These are phyloP conservation scores for Teleogryllus occipitalis DNA, from an alignment of 1,140 invertebrate species.

Conservation along the genomic window DNA sequence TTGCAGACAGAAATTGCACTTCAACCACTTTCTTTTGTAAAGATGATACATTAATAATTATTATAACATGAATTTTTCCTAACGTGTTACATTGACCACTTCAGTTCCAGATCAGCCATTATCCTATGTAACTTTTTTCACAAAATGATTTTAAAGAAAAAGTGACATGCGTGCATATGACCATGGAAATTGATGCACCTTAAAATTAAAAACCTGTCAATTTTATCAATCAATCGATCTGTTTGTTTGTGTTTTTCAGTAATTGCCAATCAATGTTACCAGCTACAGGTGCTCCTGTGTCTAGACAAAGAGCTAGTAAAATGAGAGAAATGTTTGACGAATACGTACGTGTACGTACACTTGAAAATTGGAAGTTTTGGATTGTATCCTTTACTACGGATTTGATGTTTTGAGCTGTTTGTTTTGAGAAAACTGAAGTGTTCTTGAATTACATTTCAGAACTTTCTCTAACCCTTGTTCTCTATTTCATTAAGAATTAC, in stretches of 20 bases:
- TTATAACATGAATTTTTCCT: too few relatives aligned
- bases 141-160: background rate
- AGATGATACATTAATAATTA: too few relatives aligned
- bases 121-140: too few relatives aligned
- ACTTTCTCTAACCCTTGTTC: too few relatives aligned
- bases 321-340: conserved; percentile 93
- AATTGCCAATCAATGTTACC: conserved; percentile 91
- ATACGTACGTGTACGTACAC: conserved; percentile 76
- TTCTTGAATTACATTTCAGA: too few relatives aligned
- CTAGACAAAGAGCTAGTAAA: conserved; percentile 77
- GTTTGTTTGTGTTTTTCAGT: conserved; percentile 45
- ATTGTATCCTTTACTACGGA: conserved; percentile 65
- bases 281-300: conserved; percentile 89
- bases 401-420: background rate
- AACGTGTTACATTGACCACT: too few relatives aligned
- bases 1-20: too few relatives aligned
- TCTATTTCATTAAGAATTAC: too few relatives aligned
- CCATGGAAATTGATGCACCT: background rate
- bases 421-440: background rate
- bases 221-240: too few relatives aligned
- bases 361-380: conserved; percentile 97
- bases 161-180: background rate
- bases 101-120: too few relatives aligned
- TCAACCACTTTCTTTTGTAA: too few relatives aligned
- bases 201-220: background rate